Base-by-base conservation (phyloP, 2,113 vertebrate species). In the Chaenogobius annularis region DNA sequence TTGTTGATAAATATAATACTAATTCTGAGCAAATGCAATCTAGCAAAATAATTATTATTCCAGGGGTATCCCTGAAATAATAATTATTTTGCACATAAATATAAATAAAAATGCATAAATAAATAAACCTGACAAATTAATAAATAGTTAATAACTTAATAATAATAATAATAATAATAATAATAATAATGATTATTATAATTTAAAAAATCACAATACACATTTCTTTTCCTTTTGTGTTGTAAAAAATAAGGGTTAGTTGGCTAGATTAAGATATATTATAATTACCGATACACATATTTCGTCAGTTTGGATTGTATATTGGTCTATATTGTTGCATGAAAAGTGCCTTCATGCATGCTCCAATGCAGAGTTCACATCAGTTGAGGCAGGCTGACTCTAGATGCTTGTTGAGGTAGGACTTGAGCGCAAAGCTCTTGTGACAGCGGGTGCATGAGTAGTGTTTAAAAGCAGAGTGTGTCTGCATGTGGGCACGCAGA, bases 391-490 rank as follows among this genome's bases (percentile, higher is more conserved):
- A 96, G 72, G 95, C 95, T 0, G 95, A 96, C 92, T 96, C 95
- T 58, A 96, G 95, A 93, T 96, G 95, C 92, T 96, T 96, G 93
- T 95, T 96, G 84, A 96, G 93, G 90, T 95, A 96, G 66, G 96
- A 96, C 92, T 96, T 96, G 76, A 96, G 95, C 0, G 96, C 93
- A 52, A 96, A 95, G 89, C 91, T 95, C 88, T 96, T 96, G 91
- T 91, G 87, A 89, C 96, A 96, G 83, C 94, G 91, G 79, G 95
- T 95, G 91, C 96, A 96, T 81, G 94, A 90, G 91, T 96, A 95
- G 93, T 96, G 95, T 89, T 96, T 96, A 90, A 96, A 96, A 80
- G 95, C 93, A 2, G 96, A 96, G 82, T 96, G 96, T 19, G 96
- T 96, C 91, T 96, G 96, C 96, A 96, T 96, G 91, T 96, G 96